A percentile compares a stretch with the other conserved stretches of the same genome.
Evolutionary conservation across 2,797 vertebrate genomes (phyloP).

Genomic region (Thamnophis elegans): DNA sequence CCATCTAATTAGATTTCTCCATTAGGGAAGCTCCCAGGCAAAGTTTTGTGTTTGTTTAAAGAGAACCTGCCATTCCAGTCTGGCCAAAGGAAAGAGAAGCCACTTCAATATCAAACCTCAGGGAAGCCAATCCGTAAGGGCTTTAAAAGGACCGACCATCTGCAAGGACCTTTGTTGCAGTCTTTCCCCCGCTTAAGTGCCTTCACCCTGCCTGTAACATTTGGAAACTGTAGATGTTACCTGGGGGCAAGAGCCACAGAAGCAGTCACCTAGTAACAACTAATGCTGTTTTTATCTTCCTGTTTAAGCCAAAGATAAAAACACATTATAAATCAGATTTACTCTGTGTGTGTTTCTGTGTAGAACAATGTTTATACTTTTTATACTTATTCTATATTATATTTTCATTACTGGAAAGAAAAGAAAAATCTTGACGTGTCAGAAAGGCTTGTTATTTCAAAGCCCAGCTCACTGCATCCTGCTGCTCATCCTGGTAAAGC

Average conservation of each 20-base stretch:
- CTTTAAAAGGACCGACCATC: not conserved
- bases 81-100: not conserved
- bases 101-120: not conserved
- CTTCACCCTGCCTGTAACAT: not conserved
- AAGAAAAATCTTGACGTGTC: not conserved
- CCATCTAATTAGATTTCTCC: not conserved
- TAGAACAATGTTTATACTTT: not conserved
- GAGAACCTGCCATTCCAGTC: not conserved
- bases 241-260: not conserved
- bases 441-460: not conserved
- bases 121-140: not conserved
- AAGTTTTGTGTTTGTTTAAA: not conserved
- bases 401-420: not conserved
- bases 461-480: not conserved
- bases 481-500: not conserved
- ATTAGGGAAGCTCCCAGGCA: not conserved
- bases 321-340: not conserved
- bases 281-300: not conserved
- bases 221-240: not conserved
- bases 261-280: not conserved
- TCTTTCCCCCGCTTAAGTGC: not conserved
- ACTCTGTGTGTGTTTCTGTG: not conserved
- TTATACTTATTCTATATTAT: not conserved
- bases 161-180: not conserved
- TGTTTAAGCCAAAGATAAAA: not conserved